A percentile compares a stretch with the other conserved stretches of the same genome.
These are phyloP conservation scores for Crenuchus spilurus DNA, from an alignment of 2,797 vertebrate genomes.

Conservation along the genomic window DNA sequence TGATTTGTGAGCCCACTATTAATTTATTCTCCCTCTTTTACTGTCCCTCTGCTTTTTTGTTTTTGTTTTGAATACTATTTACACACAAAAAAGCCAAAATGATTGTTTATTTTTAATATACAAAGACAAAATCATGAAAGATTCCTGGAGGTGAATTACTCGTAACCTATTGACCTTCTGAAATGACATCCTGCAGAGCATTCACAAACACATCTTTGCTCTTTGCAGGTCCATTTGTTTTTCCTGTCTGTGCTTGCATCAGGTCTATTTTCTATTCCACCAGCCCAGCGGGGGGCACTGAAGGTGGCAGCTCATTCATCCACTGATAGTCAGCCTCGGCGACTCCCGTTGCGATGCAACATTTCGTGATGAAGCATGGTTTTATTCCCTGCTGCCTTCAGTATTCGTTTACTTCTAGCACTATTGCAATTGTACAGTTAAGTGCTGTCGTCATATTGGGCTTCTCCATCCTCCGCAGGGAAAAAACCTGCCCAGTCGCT, in stretches of 20 bases:
- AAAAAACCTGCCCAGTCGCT: background rate
- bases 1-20: slow-evolving; percentile 22
- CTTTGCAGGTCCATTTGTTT: background rate
- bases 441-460: slow-evolving; percentile 16
- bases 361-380: slow-evolving; percentile 47
- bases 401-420: slow-evolving; percentile 24
- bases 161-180: background rate
- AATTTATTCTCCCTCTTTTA: slow-evolving; percentile 16
- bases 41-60: background rate
- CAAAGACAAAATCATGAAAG: background rate
- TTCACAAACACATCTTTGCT: background rate
- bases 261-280: background rate
- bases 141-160: background rate
- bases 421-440: slow-evolving; percentile 8
- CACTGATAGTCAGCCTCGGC: background rate
- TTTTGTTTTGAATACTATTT: no score
- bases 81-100: no score
- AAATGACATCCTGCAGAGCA: background rate
- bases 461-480: background rate
- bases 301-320: slow-evolving; percentile 27
- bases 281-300: background rate
- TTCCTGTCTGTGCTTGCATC: slow-evolving; percentile 6
- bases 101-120: no score
- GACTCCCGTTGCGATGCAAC: slow-evolving; percentile 49
- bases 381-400: slow-evolving; percentile 36